Base-by-base conservation (phyloP, 2,113 vertebrate species). In the Camelus bactrianus region DNA sequence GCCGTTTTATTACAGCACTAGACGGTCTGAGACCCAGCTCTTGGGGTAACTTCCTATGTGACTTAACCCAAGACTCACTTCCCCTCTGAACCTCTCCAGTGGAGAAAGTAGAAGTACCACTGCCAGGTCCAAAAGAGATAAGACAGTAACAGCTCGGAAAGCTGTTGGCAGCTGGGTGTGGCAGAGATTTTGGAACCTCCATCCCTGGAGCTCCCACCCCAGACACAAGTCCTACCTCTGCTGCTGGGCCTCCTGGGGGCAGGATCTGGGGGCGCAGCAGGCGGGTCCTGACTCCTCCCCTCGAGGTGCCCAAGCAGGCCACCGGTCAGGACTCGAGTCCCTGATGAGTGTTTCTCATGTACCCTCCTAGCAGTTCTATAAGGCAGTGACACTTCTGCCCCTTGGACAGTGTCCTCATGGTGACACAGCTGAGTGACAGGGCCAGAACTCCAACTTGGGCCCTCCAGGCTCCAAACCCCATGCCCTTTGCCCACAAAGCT, bases 401-500 rank as follows among this genome's bases (percentile, higher is more conserved):
- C 69, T 42, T 24, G 32, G 32, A 79, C 73, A 93, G 48, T 79
- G 75, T 86, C 54, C 82, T 86, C 62, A 0, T 13, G 22, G 70
- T 15, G 17, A 90, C 26, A 35, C 22, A 24, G 64, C 56, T 19
- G 17, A 75, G 32, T 11, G 46, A 58, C 77, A 19, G 46, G 91
- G 75, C 54, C 85, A 72, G 81, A 38, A 58, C n/a, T 75, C 93
- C 64, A 38, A 19, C 54, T 32, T 54, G 22, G 58, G 32, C 65
- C 92, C 1, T 10, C 52, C 3, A 38, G 58, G 15, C 62, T 89
- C 93, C 82, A 92, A 42, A 75, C 73, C 26, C 26, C 1, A 0
- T 75, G 70, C 35, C 26, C 60, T 64, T 89, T 89, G 56, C 93
- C 73, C 75, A 84, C 89, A 72, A 38, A 93, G 77, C 91, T 96